phyloP scores from a whole-genome alignment of 2,797 vertebrate species.

The Schizopygopsis pylzovi region DNA sequence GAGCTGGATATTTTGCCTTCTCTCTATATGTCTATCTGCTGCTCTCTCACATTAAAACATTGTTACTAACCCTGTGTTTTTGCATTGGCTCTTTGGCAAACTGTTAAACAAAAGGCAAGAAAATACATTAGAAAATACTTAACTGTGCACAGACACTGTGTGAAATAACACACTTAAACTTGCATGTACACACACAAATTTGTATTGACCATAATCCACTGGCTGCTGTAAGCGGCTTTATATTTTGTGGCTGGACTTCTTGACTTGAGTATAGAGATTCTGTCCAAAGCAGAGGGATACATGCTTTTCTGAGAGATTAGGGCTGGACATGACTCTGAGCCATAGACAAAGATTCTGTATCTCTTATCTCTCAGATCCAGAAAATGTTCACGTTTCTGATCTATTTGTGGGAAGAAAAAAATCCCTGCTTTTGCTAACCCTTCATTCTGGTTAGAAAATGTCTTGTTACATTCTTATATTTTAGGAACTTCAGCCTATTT shows the following conservation, averaged over 20 bases:
- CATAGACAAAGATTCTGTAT: slow-evolving; percentile 18
- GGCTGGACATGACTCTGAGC: slow-evolving; percentile 22
- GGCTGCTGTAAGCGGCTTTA: slow-evolving; percentile 43
- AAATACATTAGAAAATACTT: background rate
- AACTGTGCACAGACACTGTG: background rate
- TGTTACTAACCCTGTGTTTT: background rate
- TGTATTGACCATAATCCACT: slow-evolving; percentile 47
- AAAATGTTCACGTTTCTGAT: slow-evolving; percentile 12
- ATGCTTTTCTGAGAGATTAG: slow-evolving; percentile 40
- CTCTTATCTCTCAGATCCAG: slow-evolving; percentile 31
- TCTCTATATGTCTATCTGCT: background rate
- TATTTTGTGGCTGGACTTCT: slow-evolving; percentile 16
- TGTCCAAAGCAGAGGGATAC: slow-evolving; percentile 18
- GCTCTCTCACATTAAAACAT: background rate
- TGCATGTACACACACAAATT: background rate
- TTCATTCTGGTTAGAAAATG: background rate
- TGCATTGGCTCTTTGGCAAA: background rate
- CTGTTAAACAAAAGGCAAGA: slow-evolving; percentile 1
- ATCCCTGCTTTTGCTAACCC: background rate
- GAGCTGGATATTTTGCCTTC: background rate
- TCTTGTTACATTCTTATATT: background rate
- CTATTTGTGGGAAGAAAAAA: background rate
- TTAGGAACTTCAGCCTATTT: background rate
- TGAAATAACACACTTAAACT: slow-evolving; percentile 2
- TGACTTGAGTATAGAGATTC: slow-evolving; percentile 25